phyloP scores from a whole-genome alignment of 2,888 invertebrate species.

The Marronus borbonicus region DNA sequence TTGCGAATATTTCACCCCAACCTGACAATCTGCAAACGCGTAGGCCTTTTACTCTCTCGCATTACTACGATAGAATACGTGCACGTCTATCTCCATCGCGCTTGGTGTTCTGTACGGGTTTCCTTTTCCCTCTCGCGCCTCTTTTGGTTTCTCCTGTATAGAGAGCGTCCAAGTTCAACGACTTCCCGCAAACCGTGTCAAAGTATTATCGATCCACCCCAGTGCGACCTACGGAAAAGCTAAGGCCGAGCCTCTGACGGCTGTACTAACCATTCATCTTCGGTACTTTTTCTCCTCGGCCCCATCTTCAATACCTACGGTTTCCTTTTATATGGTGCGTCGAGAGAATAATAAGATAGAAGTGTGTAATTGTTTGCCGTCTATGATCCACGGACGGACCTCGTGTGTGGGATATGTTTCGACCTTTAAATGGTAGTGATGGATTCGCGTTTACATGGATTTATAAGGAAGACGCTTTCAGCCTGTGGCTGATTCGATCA shows the following conservation, averaged over 20 bases:
- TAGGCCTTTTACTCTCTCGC: constrained; percentile 45
- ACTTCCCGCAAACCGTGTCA: constrained; percentile 38
- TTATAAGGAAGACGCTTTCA: not conserved
- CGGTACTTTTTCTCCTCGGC: not conserved
- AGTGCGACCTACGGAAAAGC: constrained; percentile 35
- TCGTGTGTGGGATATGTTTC: constrained; percentile 7
- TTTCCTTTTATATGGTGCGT: constrained; percentile 10
- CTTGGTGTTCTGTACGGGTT: not conserved
- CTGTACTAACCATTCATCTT: constrained; percentile 34
- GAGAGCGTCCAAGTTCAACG: constrained; percentile 36
- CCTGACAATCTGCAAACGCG: constrained; percentile 29
- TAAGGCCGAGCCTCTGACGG: constrained; percentile 34
- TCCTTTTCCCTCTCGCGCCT: constrained; percentile 1
- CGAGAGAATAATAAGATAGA: no score
- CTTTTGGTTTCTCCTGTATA: constrained; percentile 18
- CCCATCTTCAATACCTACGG: constrained; percentile 1
- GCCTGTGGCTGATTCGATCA: not conserved
- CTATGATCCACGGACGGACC: not conserved
- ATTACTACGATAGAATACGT: constrained; percentile 26
- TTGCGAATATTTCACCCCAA: constrained; percentile 40
- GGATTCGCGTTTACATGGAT: not conserved
- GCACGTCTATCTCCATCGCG: constrained; percentile 4
- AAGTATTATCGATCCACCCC: constrained; percentile 45
- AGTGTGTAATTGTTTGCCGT: constrained; percentile 11
- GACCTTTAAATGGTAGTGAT: not conserved